Evolutionary conservation across 92 coral and sea anemone species (phyloP), one percentile per base, ranked within the genome.

Genomic region (Parazoanthus darwini): DNA sequence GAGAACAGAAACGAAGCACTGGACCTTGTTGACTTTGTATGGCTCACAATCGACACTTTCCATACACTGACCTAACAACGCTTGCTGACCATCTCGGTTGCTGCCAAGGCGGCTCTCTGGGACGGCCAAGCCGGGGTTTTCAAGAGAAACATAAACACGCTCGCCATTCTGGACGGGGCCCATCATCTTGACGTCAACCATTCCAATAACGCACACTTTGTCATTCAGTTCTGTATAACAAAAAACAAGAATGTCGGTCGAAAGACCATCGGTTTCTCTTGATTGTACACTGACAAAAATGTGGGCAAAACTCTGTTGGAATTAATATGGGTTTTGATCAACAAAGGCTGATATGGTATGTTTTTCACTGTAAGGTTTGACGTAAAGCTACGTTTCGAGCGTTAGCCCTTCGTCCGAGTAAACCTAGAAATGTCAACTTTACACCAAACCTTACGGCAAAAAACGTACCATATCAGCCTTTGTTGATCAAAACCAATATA

Each of bases 131-230:
- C 99, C 99, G 20, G 99, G 98, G 65, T 92, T 88, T 84, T 94
- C 96, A 82, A 97, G 89, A 8, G 99, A 97, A 3, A 96, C 98
- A 70, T 94, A 97, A 63, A 97, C 82, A 35, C 98, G 95, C 71
- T 97, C 99, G 39, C 99, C 99, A 86, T 94, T 91, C 77, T 88
- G 70, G 4, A 93, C 98, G 23, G 96, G 91, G 35, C 99, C 99
- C 78, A 94, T 93, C 20, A 94, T 92, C 85, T 97, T 97, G 75
- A 97, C 99, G 1, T 85, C 86, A 22, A 97, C 98, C 94, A 97
- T 93, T 10, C 99, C 99, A 71, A 95, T 97, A 54, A 97, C 95
- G 77, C 99, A 97, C 13, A 97, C 99, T 54, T 94, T 90, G 67
- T 97, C 99, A 25, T 92, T 90, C 58, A 74, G 33, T 39, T 81